These are phyloP conservation scores for Drosophila colorata DNA, from an alignment of 2,888 invertebrate species.

Conservation along the genomic window DNA sequence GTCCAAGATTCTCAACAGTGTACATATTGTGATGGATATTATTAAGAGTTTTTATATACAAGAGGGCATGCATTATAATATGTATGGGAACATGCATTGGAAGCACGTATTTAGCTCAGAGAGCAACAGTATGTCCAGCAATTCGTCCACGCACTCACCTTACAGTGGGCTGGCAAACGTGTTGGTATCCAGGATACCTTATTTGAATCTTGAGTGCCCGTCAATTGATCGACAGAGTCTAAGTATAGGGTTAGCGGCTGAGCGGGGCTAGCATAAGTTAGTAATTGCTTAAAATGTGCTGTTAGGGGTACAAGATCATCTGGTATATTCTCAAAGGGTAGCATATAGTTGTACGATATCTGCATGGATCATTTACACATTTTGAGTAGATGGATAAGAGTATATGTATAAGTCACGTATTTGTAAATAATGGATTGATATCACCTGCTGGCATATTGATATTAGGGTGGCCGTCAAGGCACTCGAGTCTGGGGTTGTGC, in stretches of 20 bases:
- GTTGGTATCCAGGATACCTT: slow-evolving; percentile 98
- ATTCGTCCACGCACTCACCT: slow-evolving; percentile 86
- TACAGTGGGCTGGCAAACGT: slow-evolving; percentile 94
- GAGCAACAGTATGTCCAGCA: slow-evolving; percentile 3
- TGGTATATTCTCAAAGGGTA: slow-evolving; percentile 97
- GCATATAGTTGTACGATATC: slow-evolving; percentile 96
- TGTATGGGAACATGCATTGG: slow-evolving; percentile 19
- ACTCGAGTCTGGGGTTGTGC: slow-evolving; percentile 98
- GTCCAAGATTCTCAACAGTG: not conserved
- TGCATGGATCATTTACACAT: slow-evolving; percentile 77
- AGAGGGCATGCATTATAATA: slow-evolving; percentile 45
- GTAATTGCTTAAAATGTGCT: slow-evolving; percentile 97
- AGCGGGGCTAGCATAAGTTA: slow-evolving; percentile 92
- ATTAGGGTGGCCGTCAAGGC: slow-evolving; percentile 97
- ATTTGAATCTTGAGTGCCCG: slow-evolving; percentile 96
- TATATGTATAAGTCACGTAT: slow-evolving; percentile 26
- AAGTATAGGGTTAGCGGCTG: slow-evolving; percentile 96
- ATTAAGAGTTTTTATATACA: slow-evolving; percentile 27
- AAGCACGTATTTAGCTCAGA: slow-evolving; percentile 3
- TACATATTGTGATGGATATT: slow-evolving; percentile 20
- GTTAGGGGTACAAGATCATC: slow-evolving; percentile 98
- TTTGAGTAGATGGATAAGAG: slow-evolving; percentile 29
- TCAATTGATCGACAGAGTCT: slow-evolving; percentile 98
- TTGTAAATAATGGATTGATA: slow-evolving; percentile 43
- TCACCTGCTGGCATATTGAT: slow-evolving; percentile 97